Base-by-base conservation (phyloP, 1,140 invertebrate species). In the Trachymyrmex septentrionalis region DNA sequence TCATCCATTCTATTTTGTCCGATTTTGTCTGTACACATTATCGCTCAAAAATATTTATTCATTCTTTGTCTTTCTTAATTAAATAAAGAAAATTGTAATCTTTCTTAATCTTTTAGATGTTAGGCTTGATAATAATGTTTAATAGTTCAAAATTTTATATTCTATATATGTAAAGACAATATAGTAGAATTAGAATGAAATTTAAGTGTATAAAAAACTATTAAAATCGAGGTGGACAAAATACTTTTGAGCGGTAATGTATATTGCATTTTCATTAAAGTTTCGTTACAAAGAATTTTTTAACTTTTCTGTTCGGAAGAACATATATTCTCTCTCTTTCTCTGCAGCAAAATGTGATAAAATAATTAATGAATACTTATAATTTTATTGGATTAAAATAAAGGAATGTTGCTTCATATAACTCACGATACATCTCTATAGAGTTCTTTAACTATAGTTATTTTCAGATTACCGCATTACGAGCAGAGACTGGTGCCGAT, bases 371-470 rank as follows among this genome's bases (percentile, higher is more conserved):
- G 9, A 30, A 19, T 34, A 66, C 21, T 66, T n/a, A 6, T 27
- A n/a, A 64, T 80, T n/a, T 69, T 80, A 80, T 78, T 10, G 44
- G 3, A 59, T 77, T 48, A 69, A 0, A 24, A 5, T 72, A 82
- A 87, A 86, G 89, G 10, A 44, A 44, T 44, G 38, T 89, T 75
- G 86, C 73, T 80, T 85, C 86, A 38, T 86, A 87, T 57, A 81
- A 81, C 88, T 75, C 59, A 86, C 91, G 85, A 92, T 89, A 92
- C 91, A 88, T 93, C 75, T 93, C 88, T 93, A 93, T 93, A 93
- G 91, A 93, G 90, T 93, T 91, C 87, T 93, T 93, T 93, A 94
- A 93, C 91, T 75, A 92, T 87, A 93, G 93, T 94, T 92, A 92
- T 93, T 94, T 94, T 94, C 89, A 93, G 93, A 88, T 92, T 93